Evolutionary conservation across 1,140 invertebrate genomes (phyloP), one percentile per base, ranked within the genome.

Genomic region (Copidosoma floridanum): DNA sequence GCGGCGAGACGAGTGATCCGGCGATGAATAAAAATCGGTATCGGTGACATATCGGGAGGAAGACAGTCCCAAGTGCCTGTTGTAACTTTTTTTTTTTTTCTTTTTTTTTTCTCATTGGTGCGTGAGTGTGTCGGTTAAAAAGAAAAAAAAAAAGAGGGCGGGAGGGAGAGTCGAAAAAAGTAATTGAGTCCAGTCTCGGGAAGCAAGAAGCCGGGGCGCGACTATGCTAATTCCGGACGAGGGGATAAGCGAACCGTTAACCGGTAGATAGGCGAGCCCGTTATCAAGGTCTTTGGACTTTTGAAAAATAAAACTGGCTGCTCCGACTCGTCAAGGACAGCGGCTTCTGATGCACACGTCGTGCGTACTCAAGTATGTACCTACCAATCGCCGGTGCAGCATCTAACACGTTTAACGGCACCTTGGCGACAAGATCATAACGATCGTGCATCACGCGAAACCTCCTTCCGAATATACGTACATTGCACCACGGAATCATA

Each of bases 171-270:
- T 7, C 7, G 32, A 37, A 37, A 37, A 37, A 37, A 37, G 32
- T 37, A 14, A 37, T 7, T 10, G 14, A 14, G 32, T 37, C 7
- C 32, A 37, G 14, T 7, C 7, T 7, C 32, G 14, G n/a, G 14
- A 37, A 14, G 32, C 32, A 14, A 7, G 14, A 14, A 37, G 32
- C 32, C 8, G 27, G 10, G 27, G 23, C 41, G 18, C 41, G 16
- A 23, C 46, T 65, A 68, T 67, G 65, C 52, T 66, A 69, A 69
- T 69, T 43, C 27, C 46, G 37, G 57, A n/a, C n/a, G n/a, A n/a
- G n/a, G n/a, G n/a, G 66, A 73, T 69, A 68, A 70, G 68, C 71
- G 66, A 51, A 62, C 65, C 66, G 69, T 70, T 72, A 65, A 66
- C 58, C 40, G 58, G 46, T 52, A 32, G 6, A 44, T 55, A 55